phyloP scores from a whole-genome alignment of 2,797 vertebrate genomes.

The Chelidonichthys spinosus region DNA sequence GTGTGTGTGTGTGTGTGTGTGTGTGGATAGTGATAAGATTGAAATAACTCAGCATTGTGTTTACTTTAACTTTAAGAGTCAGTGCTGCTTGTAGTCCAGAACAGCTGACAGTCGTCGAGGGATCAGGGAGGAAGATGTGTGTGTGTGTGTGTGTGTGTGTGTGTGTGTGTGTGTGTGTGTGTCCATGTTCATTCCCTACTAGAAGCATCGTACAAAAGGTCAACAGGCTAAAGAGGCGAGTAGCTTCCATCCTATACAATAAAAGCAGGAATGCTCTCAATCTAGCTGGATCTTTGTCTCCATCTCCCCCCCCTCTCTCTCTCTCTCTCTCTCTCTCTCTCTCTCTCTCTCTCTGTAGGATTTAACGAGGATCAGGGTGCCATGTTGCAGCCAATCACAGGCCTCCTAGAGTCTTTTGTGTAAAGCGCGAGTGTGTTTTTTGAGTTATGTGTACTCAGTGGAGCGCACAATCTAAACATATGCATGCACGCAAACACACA shows the following conservation, averaged over 20 bases:
- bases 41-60: slow-evolving; percentile 60
- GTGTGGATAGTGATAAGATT: slow-evolving; percentile 53
- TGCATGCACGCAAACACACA: slow-evolving; percentile 35
- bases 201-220: slow-evolving; percentile 55
- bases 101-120: slow-evolving; percentile 63
- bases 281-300: slow-evolving; percentile 22
- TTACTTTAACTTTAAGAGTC: slow-evolving; percentile 61
- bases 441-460: slow-evolving; percentile 56
- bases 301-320: background rate
- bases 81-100: slow-evolving; percentile 50
- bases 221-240: slow-evolving; percentile 31
- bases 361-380: slow-evolving; percentile 56
- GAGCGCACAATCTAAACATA: slow-evolving; percentile 58
- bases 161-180: slow-evolving; percentile 18
- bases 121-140: slow-evolving; percentile 29
- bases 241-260: slow-evolving; percentile 61
- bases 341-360: slow-evolving; percentile 34
- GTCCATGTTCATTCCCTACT: slow-evolving; percentile 14
- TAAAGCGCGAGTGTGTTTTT: slow-evolving; percentile 52
- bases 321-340: slow-evolving; percentile 7
- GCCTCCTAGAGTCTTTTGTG: slow-evolving; percentile 54
- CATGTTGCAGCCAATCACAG: slow-evolving; percentile 58
- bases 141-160: slow-evolving; percentile 30
- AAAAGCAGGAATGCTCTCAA: slow-evolving; percentile 58
- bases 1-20: slow-evolving; percentile 1